These are phyloP conservation scores for Gambusia affinis DNA, from an alignment of 2,113 vertebrate species.

Conservation along the genomic window DNA sequence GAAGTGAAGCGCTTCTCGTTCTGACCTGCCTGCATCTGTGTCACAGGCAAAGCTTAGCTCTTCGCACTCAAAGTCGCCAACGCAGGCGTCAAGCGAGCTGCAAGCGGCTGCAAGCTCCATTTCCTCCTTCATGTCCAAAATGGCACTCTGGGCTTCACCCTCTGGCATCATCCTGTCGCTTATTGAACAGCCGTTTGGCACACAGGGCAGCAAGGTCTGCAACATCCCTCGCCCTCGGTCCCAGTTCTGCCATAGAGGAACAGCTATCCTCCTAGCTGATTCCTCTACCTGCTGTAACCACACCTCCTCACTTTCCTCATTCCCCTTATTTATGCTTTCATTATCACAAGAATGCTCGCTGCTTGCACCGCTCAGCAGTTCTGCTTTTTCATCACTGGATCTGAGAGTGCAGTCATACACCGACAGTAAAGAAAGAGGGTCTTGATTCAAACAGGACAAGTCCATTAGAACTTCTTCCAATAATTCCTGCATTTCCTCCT, in stretches of 20 bases:
- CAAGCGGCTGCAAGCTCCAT: conserved; percentile 13
- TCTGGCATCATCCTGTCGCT: not conserved
- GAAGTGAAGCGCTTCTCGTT: not conserved
- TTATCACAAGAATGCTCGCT: conserved; percentile 18
- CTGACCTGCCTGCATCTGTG: not conserved
- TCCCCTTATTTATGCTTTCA: conserved; percentile 46
- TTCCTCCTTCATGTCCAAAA: conserved; percentile 36
- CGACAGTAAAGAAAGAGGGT: not conserved
- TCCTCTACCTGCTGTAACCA: conserved; percentile 66
- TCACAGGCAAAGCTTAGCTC: fast-evolving
- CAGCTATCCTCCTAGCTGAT: conserved; percentile 76
- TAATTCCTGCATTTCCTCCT: conserved; percentile 3
- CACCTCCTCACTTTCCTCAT: conserved; percentile 74
- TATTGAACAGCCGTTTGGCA: not conserved
- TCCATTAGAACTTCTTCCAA: not conserved
- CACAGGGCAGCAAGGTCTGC: conserved; percentile 18
- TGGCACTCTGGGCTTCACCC: fast-evolving
- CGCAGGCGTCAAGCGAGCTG: not conserved
- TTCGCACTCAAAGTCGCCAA: not conserved
- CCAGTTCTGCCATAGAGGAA: conserved; percentile 79
- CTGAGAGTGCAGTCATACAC: not conserved
- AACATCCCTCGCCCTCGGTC: conserved; percentile 47
- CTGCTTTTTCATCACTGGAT: not conserved
- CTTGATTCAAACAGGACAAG: not conserved
- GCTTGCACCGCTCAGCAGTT: conserved; percentile 18